phyloP scores from a whole-genome alignment of 1,140 invertebrate genomes.

The Amphibalanus amphitrite region DNA sequence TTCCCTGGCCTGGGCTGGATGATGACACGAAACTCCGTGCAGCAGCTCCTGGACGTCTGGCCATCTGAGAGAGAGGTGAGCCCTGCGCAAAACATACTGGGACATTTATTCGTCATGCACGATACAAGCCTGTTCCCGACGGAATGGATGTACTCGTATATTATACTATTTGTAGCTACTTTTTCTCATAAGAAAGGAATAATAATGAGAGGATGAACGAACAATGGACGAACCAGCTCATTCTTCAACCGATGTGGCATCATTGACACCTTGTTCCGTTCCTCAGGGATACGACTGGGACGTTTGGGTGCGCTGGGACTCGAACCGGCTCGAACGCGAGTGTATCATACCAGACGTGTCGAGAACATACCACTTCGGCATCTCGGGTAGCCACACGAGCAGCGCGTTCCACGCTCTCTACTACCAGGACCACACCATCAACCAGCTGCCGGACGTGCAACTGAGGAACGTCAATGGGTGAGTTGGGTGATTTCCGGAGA shows the following conservation, averaged over 20 bases:
- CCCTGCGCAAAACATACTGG: too few relatives aligned
- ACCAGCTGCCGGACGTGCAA: conserved; percentile 1
- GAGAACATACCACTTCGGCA: conserved; percentile 14
- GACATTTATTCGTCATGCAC: too few relatives aligned
- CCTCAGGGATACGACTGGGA: conserved; percentile 16
- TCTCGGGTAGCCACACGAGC: conserved; percentile 13
- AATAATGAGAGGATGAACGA: too few relatives aligned
- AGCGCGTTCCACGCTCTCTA: conserved; percentile 11
- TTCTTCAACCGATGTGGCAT: too few relatives aligned
- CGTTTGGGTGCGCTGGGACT: conserved; percentile 15
- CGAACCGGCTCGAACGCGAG: conserved; percentile 12
- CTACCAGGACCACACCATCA: conserved; percentile 16
- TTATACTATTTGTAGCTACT: too few relatives aligned
- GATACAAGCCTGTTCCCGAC: too few relatives aligned
- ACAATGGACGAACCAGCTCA: too few relatives aligned
- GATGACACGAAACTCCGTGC: not conserved
- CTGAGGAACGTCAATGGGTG: conserved; percentile 13
- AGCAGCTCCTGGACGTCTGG: not conserved
- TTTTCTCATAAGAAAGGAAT: too few relatives aligned
- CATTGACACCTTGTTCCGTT: too few relatives aligned
- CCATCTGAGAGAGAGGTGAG: not conserved
- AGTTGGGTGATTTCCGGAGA: not conserved
- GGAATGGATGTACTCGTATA: too few relatives aligned
- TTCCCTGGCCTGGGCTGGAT: not conserved
- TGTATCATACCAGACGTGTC: conserved; percentile 16